Conservation (phyloP, 2,888 invertebrate species). For the Conus canariensis region DNA sequence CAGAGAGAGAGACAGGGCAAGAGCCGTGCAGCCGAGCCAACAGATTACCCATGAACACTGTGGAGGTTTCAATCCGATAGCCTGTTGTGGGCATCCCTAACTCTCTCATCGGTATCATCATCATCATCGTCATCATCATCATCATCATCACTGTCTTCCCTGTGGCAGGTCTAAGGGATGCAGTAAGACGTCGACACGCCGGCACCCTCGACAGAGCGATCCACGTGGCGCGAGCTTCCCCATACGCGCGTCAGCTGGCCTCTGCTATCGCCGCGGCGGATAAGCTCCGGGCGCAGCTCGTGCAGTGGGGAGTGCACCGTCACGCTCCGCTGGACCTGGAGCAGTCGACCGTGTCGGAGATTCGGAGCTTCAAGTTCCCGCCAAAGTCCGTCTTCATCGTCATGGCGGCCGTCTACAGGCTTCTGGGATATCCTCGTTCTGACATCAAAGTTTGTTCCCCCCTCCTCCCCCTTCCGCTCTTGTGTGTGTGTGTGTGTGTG, state of each 20-base stretch:
- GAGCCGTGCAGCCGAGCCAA: too few species aligned
- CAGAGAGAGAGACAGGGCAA: too few species aligned
- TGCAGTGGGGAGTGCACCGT: constrained; percentile 59
- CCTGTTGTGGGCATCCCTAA: too few species aligned
- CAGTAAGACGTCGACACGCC: constrained; percentile 30
- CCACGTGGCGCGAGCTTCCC: constrained; percentile 25
- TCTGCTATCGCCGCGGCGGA: constrained; percentile 53
- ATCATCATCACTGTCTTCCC: background rate
- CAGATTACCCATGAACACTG: too few species aligned
- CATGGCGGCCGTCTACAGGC: constrained; percentile 66
- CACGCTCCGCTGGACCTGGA: constrained; percentile 68
- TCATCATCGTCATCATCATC: background rate
- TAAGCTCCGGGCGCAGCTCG: constrained; percentile 61
- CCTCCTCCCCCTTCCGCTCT: too few species aligned
- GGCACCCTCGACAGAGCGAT: constrained; percentile 35
- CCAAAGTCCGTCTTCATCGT: constrained; percentile 64
- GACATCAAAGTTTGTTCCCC: constrained; percentile 56
- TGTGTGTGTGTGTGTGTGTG: background rate
- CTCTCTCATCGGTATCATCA: too few species aligned
- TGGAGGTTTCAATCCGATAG: too few species aligned
- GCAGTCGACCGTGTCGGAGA: constrained; percentile 69
- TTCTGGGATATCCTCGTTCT: constrained; percentile 65
- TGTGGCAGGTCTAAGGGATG: constrained; percentile 29
- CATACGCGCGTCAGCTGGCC: constrained; percentile 32
- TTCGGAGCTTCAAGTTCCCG: constrained; percentile 68